phyloP scores from a whole-genome alignment of 2,888 invertebrate species.

The Antheraea yamamai region DNA sequence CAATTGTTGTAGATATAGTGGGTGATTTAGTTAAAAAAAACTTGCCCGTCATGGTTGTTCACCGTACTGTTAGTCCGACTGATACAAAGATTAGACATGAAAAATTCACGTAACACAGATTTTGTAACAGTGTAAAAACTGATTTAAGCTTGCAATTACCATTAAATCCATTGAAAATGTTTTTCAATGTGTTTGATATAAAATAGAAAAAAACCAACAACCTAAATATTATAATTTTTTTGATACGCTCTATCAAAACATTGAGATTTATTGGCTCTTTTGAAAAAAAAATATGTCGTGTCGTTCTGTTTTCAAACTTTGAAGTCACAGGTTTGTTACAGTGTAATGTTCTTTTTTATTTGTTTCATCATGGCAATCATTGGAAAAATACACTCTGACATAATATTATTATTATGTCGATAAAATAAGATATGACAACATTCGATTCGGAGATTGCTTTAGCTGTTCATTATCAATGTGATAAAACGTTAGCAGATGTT shows the following conservation, averaged over 20 bases:
- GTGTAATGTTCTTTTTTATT: no score
- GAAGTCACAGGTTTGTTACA: not conserved
- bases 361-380: not conserved
- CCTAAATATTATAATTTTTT: not conserved
- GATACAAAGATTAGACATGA: not conserved
- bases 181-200: not conserved
- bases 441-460: not conserved
- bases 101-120: not conserved
- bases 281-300: not conserved
- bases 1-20: not conserved
- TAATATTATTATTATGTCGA: not conserved
- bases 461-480: not conserved
- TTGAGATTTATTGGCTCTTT: not conserved
- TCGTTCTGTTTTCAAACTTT: not conserved
- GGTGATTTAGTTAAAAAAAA: not conserved
- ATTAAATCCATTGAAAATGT: not conserved
- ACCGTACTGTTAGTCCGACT: not conserved
- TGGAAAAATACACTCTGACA: not conserved
- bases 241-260: not conserved
- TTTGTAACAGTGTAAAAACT: not conserved
- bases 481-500: not conserved
- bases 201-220: not conserved
- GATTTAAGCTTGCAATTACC: not conserved
- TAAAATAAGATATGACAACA: not conserved
- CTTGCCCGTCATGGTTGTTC: not conserved